Evolutionary conservation across 2,797 vertebrate genomes (phyloP).

Genomic region (Peromyscus aztecus): DNA sequence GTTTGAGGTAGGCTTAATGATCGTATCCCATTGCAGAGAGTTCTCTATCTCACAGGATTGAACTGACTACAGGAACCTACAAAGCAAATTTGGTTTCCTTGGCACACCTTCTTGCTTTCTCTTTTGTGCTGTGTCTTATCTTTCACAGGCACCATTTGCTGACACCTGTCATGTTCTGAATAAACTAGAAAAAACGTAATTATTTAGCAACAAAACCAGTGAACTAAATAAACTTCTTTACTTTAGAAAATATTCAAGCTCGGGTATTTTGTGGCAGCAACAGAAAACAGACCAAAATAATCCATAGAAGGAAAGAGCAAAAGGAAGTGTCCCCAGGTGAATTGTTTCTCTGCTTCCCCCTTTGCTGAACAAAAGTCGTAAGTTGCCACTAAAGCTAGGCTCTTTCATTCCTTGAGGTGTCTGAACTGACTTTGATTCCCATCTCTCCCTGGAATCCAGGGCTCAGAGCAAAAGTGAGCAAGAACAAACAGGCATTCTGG

Average conservation of each 20-base stretch:
- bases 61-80: not conserved
- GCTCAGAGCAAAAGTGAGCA: not conserved
- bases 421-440: not conserved
- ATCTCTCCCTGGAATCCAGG: not conserved
- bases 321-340: not conserved
- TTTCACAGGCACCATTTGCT: too few relatives aligned
- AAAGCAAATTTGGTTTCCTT: rapidly evolving
- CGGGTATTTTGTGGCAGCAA: not conserved
- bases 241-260: not conserved
- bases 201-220: not conserved
- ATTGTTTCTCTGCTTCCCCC: not conserved
- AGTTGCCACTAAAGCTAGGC: not conserved
- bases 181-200: not conserved
- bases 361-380: not conserved
- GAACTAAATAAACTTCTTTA: not conserved
- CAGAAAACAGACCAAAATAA: not conserved
- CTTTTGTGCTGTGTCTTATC: not conserved
- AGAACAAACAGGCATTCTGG: not conserved
- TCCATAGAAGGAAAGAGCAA: not conserved
- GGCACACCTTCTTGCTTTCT: not conserved
- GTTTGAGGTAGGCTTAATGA: not conserved
- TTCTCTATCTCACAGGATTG: not conserved
- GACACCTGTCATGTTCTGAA: too few relatives aligned
- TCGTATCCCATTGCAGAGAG: not conserved
- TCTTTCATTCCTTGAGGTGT: not conserved